Evolutionary conservation across 2,797 vertebrate species (phyloP).

Genomic region (Spatula versicolor): DNA sequence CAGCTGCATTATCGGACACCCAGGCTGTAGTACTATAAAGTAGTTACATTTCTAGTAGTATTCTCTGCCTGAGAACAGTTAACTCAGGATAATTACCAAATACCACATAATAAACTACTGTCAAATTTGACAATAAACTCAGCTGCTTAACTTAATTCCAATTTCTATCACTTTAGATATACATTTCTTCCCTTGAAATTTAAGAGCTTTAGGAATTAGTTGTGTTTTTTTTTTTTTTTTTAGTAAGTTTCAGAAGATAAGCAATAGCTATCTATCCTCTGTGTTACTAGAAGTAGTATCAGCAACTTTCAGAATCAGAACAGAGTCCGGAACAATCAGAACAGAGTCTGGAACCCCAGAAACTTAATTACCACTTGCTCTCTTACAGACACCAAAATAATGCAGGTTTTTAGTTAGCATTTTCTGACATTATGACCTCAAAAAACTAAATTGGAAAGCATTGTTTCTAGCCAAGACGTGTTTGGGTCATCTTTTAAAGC

Average conservation of each 20-base stretch:
- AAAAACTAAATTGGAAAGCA: neutral
- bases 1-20: slow-evolving; percentile 4
- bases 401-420: accelerated
- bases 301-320: neutral
- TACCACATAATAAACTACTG: neutral
- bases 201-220: neutral
- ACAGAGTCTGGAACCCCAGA: neutral
- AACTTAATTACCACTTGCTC: neutral
- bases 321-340: neutral
- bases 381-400: too few species aligned
- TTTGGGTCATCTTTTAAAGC: neutral
- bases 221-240: too few species aligned
- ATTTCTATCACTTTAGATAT: neutral
- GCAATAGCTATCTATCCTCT: neutral
- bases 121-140: neutral
- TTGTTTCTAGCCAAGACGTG: neutral
- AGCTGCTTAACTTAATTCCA: neutral
- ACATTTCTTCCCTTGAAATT: neutral
- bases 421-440: neutral
- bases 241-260: neutral
- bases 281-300: neutral
- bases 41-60: neutral
- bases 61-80: neutral
- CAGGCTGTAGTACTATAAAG: neutral
- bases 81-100: slow-evolving; percentile 17